These are phyloP conservation scores for Bubalus kerabau DNA, from an alignment of 2,113 vertebrate species.

Conservation along the genomic window DNA sequence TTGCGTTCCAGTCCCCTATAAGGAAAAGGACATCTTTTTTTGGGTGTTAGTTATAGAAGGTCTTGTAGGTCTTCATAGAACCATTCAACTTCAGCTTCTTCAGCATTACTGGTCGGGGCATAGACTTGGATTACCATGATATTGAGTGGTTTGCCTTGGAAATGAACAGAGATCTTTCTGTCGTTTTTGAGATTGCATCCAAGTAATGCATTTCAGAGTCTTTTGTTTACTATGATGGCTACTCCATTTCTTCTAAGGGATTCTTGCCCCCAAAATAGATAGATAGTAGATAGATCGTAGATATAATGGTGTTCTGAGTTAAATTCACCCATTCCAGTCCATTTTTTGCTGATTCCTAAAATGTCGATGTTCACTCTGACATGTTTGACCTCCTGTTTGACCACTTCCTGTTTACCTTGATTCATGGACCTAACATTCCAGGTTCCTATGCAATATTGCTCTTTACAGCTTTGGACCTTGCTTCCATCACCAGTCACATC, in stretches of 20 bases:
- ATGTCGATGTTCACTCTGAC: background rate
- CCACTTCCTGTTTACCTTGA: background rate
- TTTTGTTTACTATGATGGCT: background rate
- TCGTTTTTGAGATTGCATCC: background rate
- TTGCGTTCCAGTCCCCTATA: background rate
- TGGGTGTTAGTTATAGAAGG: background rate
- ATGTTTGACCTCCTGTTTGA: background rate
- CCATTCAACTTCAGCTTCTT: background rate
- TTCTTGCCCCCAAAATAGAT: rapidly evolving
- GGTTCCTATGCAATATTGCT: background rate
- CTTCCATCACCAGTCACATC: background rate
- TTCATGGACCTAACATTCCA: background rate
- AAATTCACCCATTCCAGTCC: background rate
- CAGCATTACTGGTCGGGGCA: background rate
- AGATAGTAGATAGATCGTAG: background rate
- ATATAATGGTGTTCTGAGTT: background rate
- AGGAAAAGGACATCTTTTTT: background rate
- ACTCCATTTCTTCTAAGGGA: background rate
- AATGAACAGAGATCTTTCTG: background rate
- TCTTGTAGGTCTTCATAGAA: background rate
- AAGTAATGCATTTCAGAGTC: background rate
- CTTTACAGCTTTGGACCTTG: background rate
- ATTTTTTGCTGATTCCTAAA: background rate
- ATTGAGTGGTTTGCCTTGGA: background rate
- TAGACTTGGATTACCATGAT: background rate